Conservation (phyloP, 2,113 vertebrate species). For the Albula goreensis region DNA sequence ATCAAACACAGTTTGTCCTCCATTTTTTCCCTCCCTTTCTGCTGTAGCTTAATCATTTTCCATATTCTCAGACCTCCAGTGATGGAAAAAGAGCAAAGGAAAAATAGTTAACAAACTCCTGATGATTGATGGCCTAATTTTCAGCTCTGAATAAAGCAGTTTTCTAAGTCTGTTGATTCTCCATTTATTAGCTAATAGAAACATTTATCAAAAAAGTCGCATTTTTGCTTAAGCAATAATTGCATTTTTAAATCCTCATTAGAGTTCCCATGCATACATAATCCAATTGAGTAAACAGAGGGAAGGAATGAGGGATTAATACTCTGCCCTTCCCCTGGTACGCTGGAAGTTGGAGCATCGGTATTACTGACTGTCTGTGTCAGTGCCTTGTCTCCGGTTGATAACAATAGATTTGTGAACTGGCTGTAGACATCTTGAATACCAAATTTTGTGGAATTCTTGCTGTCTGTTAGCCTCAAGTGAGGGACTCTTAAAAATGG, state of each 20-base stretch:
- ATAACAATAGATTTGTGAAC: constrained; percentile 22
- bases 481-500: constrained; percentile 12
- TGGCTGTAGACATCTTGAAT: constrained; percentile 18
- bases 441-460: neutral
- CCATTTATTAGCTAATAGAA: constrained; percentile 97
- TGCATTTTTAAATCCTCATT: constrained; percentile 91
- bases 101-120: constrained; percentile 90
- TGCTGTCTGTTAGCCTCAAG: neutral
- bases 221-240: constrained; percentile 84
- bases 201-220: constrained; percentile 87
- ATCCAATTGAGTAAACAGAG: constrained; percentile 79
- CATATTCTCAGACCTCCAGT: constrained; percentile 57
- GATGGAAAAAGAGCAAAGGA: constrained; percentile 42
- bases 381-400: constrained; percentile 7
- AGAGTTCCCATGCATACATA: constrained; percentile 78
- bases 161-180: constrained; percentile 97
- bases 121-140: constrained; percentile 99
- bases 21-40: constrained; percentile 20
- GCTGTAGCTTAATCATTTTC: constrained; percentile 41
- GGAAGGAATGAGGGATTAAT: constrained; percentile 71
- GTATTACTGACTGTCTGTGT: constrained; percentile 6
- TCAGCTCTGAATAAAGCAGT: constrained; percentile 88
- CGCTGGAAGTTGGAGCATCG: constrained; percentile 53
- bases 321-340: constrained; percentile 57
- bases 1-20: constrained; percentile 48